These are phyloP conservation scores for Rhabdomys dilectus DNA, from an alignment of 2,113 vertebrate species.

Conservation along the genomic window DNA sequence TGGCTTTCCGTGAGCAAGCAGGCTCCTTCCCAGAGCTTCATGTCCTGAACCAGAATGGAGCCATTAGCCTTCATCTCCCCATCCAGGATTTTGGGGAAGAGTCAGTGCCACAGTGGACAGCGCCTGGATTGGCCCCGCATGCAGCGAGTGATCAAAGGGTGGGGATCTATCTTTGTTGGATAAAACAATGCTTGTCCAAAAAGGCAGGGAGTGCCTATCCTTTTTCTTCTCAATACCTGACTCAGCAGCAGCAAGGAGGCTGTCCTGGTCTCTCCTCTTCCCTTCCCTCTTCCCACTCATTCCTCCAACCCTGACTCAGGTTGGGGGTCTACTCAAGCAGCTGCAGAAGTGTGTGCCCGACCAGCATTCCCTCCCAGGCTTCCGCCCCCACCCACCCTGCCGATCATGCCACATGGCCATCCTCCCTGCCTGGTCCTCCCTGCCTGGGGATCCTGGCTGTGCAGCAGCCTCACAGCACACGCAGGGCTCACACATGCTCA, in stretches of 20 bases:
- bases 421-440: not conserved
- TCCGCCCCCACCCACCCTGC: not conserved
- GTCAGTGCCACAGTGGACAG: too few species aligned
- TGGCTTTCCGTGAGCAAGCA: not conserved
- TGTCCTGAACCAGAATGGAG: not conserved
- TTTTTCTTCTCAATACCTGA: not conserved
- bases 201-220: not conserved
- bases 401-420: constrained; percentile 58
- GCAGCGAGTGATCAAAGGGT: not conserved
- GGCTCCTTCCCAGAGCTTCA: not conserved
- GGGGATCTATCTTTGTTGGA: not conserved
- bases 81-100: accelerated
- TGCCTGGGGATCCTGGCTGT: constrained; percentile 1
- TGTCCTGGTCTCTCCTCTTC: accelerated
- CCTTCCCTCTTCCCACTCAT: not conserved
- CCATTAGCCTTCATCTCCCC: not conserved
- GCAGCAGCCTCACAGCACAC: constrained; percentile 45
- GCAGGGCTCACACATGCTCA: constrained; percentile 67
- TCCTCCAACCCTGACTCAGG: not conserved
- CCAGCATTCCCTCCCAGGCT: not conserved
- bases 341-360: constrained; percentile 32
- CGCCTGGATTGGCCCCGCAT: not conserved
- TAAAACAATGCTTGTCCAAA: not conserved
- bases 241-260: not conserved
- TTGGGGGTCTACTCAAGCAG: not conserved